Conservation (phyloP, 2,888 invertebrate species). For the Electrophaes corylata region DNA sequence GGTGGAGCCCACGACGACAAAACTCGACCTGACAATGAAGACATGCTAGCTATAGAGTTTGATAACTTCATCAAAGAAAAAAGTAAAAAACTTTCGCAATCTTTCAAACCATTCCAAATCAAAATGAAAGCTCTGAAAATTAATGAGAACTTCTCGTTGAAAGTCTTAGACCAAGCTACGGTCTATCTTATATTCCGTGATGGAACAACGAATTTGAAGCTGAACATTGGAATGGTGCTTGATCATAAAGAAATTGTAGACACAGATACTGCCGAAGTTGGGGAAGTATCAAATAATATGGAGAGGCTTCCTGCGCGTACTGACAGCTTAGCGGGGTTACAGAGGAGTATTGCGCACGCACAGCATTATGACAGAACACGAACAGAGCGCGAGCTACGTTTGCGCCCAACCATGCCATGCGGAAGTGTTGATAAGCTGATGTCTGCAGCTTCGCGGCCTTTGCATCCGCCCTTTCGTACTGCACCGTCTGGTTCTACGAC, state of each 20-base stretch:
- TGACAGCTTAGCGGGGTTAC: slow-evolving; percentile 66
- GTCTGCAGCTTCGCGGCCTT: slow-evolving; percentile 55
- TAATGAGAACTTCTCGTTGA: slow-evolving; percentile 73
- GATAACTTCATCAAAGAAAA: slow-evolving; percentile 77
- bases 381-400: slow-evolving; percentile 55
- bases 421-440: slow-evolving; percentile 60
- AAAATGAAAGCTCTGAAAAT: slow-evolving; percentile 78
- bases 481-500: slow-evolving; percentile 32
- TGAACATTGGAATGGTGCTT: slow-evolving; percentile 78
- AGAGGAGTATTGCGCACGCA: slow-evolving; percentile 61
- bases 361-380: slow-evolving; percentile 58
- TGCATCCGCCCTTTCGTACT: slow-evolving; percentile 51
- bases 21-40: slow-evolving; percentile 62
- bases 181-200: slow-evolving; percentile 71
- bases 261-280: slow-evolving; percentile 67
- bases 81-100: slow-evolving; percentile 65
- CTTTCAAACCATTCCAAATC: slow-evolving; percentile 75
- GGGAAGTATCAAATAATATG: slow-evolving; percentile 57
- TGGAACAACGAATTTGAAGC: slow-evolving; percentile 66
- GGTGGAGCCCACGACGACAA: slow-evolving; percentile 47
- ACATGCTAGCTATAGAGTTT: slow-evolving; percentile 75
- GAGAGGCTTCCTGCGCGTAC: slow-evolving; percentile 62
- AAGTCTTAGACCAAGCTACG: slow-evolving; percentile 71
- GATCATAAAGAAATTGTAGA: slow-evolving; percentile 80
- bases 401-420: slow-evolving; percentile 48